phyloP scores from a whole-genome alignment of 2,888 invertebrate genomes.

The Acleris emargana region DNA sequence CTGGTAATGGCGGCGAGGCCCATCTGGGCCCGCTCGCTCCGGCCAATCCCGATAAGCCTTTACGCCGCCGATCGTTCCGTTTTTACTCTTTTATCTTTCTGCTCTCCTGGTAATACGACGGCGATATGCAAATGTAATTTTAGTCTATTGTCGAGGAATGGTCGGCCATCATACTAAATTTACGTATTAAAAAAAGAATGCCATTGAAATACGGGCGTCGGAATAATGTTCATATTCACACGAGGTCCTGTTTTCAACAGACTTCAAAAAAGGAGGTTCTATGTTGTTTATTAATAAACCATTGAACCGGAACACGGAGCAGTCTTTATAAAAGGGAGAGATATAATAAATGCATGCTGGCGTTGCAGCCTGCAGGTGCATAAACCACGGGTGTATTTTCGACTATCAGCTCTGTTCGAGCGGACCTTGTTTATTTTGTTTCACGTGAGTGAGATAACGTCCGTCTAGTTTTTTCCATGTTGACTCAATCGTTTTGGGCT shows the following conservation, averaged over 20 bases:
- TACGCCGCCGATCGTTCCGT: slow-evolving; percentile 40
- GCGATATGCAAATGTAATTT: slow-evolving; percentile 46
- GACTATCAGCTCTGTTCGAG: too few relatives aligned
- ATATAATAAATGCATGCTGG: slow-evolving; percentile 26
- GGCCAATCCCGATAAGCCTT: slow-evolving; percentile 49
- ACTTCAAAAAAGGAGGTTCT: too few relatives aligned
- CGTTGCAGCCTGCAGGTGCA: slow-evolving; percentile 6
- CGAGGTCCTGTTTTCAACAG: background rate
- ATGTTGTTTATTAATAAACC: slow-evolving; percentile 14
- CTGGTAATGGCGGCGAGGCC: slow-evolving; percentile 48
- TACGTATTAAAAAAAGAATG: background rate
- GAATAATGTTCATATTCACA: background rate
- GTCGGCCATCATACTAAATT: too few relatives aligned
- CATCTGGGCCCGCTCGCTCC: slow-evolving; percentile 39
- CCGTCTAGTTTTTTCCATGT: background rate
- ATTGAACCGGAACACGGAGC: slow-evolving; percentile 10
- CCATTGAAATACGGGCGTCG: too few relatives aligned
- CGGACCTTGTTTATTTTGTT: slow-evolving; percentile 6
- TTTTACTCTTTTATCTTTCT: slow-evolving; percentile 40
- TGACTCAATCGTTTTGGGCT: too few relatives aligned
- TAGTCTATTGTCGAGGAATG: slow-evolving; percentile 1
- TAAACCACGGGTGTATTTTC: slow-evolving; percentile 17
- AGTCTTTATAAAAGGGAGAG: slow-evolving; percentile 17
- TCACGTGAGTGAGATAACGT: slow-evolving; percentile 4
- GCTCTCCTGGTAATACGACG: slow-evolving; percentile 39